Evolutionary conservation across 1,140 invertebrate genomes (phyloP).

Genomic region (Bilobella aurantiaca): DNA sequence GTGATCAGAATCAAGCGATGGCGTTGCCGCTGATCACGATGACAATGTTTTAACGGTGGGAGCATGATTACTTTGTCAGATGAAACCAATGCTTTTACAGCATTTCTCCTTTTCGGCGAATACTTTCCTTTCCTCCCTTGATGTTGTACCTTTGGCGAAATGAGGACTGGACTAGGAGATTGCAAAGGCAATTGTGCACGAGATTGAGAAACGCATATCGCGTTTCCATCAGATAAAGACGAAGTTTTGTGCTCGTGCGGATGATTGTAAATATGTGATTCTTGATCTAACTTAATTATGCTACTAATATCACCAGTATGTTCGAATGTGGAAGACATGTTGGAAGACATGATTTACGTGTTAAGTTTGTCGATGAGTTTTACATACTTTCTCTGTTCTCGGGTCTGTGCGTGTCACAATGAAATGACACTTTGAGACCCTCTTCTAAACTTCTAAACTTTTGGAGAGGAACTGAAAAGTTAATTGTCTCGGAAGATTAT

Average conservation of each 20-base stretch:
- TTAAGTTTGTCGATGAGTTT: not conserved
- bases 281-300: conserved; percentile 12
- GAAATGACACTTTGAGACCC: not conserved
- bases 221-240: no score
- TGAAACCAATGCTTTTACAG: no score
- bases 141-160: not conserved
- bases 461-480: no score
- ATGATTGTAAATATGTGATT: no score
- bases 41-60: conserved; percentile 7
- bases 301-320: conserved; percentile 12
- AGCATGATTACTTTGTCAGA: conserved; percentile 8
- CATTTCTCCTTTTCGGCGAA: no score
- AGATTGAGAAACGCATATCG: no score
- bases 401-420: not conserved
- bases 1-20: conserved; percentile 25
- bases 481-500: no score
- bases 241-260: no score
- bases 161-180: not conserved
- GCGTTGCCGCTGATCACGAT: not conserved
- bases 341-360: conserved; percentile 11
- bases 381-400: not conserved
- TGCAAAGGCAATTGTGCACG: no score
- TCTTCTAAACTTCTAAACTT: no score
- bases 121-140: not conserved
- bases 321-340: conserved; percentile 27